Percentiles rank a stretch among this genome's conserved stretches.
Evolutionary conservation across 2,797 vertebrate species (phyloP).

Genomic region (Leuciscus waleckii): DNA sequence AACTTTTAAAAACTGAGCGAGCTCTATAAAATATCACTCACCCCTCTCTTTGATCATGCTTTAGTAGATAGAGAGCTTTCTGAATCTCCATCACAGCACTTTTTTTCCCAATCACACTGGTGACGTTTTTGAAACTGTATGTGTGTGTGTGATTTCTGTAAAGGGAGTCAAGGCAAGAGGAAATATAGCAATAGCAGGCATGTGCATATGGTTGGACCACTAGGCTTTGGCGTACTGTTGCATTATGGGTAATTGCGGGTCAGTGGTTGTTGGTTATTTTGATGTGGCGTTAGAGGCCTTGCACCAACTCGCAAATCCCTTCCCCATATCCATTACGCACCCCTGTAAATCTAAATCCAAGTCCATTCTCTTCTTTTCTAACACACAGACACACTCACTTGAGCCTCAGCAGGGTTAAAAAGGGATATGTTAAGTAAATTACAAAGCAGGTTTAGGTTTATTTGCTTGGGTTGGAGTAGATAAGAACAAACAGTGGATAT

Average conservation of each 20-base stretch:
- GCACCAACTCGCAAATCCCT: constrained; percentile 39
- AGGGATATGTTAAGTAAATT: constrained; percentile 46
- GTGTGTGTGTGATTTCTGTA: constrained; percentile 2
- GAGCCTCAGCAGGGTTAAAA: constrained; percentile 47
- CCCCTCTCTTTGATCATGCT: constrained; percentile 28
- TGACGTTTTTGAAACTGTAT: background rate
- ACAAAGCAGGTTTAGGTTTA: constrained; percentile 51
- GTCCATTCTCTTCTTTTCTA: background rate
- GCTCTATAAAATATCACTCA: constrained; percentile 44
- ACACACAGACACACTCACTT: background rate
- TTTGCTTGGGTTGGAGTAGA: constrained; percentile 46
- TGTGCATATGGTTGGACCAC: constrained; percentile 13
- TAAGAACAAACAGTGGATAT: constrained; percentile 35
- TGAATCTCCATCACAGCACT: constrained; percentile 18
- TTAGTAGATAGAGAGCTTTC: constrained; percentile 48
- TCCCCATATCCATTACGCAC: constrained; percentile 23
- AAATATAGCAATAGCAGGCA: constrained; percentile 19
- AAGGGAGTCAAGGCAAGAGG: constrained; percentile 19
- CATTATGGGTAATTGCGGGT: constrained; percentile 44
- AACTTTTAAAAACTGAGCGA: constrained; percentile 31
- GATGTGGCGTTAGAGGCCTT: constrained; percentile 39
- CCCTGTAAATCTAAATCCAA: constrained; percentile 16
- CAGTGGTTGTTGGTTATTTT: constrained; percentile 21
- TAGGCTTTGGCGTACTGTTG: constrained; percentile 35
- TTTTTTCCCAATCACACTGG: background rate